Evolutionary conservation across 2,113 vertebrate genomes (phyloP), one percentile per base, ranked within the genome.

Genomic region (Columba janthina): DNA sequence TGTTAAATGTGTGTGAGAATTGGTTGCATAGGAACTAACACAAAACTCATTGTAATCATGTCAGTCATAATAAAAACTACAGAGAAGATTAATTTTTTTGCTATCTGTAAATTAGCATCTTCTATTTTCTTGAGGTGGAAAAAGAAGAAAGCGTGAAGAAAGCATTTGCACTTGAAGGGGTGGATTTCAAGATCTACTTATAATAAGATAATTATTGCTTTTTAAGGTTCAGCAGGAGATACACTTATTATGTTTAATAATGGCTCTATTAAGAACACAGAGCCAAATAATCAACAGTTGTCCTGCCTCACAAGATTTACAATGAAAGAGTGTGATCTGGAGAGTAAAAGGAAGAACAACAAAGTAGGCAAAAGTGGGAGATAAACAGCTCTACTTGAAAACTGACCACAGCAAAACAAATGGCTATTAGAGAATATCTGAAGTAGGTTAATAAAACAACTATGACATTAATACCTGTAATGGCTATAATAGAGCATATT

Each of bases 261-360:
- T 21, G 34, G 18, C 78, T 79, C 54, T 65, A 54, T 85, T 91
- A 73, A 82, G 88, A 96, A 80, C 24, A 62, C 32, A 85, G 64
- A 94, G 64, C 22, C 85, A 88, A 93, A 94, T 88, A 96, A 91
- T 57, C 91, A 94, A 95, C 60, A 91, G 51, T 32, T 91, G 85
- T 88, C 88, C 75, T 83, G 56, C 32, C 32, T 82, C 38, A 60
- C 31, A 58, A 66, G 42, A 42, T 73, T 89, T 76, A 85, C 77
- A 60, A 38, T 94, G 85, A 88, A 80, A 88, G 57, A 20, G 17
- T 72, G 17, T 72, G 50, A 88, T 92, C 29, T 61, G 36, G 31
- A 95, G 20, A 70, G 25, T 46, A n/a, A 57, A 73, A 62, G 44
- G 26, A 88, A 61, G 50, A 85, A 66, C 28, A 62, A 25, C 36